Conservation (phyloP, 2,888 invertebrate genomes). For the Smittia aterrima region DNA sequence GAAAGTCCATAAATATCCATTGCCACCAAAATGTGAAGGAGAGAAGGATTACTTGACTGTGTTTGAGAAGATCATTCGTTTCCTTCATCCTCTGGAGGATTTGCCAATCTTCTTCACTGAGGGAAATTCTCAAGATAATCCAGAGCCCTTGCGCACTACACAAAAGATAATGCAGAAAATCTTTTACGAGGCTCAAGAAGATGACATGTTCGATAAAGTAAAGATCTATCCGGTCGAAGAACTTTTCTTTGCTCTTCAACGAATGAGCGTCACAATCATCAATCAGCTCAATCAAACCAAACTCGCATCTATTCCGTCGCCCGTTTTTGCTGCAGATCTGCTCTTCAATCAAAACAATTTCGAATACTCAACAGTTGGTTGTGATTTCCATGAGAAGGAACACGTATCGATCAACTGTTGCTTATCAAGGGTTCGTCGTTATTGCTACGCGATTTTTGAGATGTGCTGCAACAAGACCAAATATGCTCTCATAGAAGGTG, state of each 20-base stretch:
- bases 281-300: neutral
- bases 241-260: neutral
- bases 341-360: neutral
- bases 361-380: neutral
- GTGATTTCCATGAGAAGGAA: neutral
- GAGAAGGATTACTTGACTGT: conserved; percentile 9
- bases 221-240: conserved; percentile 23
- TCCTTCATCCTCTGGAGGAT: neutral
- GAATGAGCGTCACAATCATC: neutral
- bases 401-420: neutral
- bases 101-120: conserved; percentile 30
- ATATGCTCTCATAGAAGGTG: neutral
- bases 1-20: neutral
- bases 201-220: neutral
- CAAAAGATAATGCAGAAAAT: neutral
- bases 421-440: neutral
- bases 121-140: neutral
- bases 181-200: conserved; percentile 2
- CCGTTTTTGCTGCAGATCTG: neutral
- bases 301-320: neutral
- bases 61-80: neutral
- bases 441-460: neutral
- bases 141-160: neutral
- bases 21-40: neutral
- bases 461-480: neutral